Evolutionary conservation across 2,113 vertebrate species (phyloP).

Genomic region (Nettapus auritus): DNA sequence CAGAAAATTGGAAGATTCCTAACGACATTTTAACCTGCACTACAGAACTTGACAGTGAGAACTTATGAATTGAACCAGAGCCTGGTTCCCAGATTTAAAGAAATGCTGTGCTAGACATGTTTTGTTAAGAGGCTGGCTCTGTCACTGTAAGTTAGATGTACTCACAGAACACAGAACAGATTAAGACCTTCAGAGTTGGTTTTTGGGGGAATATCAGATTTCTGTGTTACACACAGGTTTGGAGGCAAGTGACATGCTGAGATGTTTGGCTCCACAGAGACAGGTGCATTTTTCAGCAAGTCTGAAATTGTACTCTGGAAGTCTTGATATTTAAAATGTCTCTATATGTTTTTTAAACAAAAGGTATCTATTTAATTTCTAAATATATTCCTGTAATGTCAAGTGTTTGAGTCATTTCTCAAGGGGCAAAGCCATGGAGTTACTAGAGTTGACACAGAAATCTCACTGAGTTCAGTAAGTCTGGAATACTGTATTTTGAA

Average conservation of each 20-base stretch:
- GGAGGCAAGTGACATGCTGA: neutral
- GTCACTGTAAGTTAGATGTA: neutral
- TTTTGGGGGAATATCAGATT: neutral
- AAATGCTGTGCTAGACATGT: neutral
- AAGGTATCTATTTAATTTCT: neutral
- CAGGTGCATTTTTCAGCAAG: neutral
- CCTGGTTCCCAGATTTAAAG: neutral
- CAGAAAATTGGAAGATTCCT: neutral
- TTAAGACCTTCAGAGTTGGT: neutral
- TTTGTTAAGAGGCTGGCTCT: neutral
- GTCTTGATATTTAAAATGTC: neutral
- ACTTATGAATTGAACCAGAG: neutral
- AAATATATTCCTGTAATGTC: neutral
- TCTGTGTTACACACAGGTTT: neutral
- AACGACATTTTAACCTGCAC: neutral
- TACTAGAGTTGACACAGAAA: neutral
- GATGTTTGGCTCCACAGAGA: neutral
- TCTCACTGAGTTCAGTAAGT: neutral
- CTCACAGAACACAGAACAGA: neutral
- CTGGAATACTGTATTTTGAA: neutral
- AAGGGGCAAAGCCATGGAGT: neutral
- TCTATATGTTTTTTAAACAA: neutral
- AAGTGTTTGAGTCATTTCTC: neutral
- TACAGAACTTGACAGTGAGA: neutral
- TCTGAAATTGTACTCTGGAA: neutral